A percentile compares a stretch with the other conserved stretches of the same genome.
These are phyloP conservation scores for Shinisaurus crocodilurus DNA, from an alignment of 2,113 vertebrate species.

Conservation along the genomic window DNA sequence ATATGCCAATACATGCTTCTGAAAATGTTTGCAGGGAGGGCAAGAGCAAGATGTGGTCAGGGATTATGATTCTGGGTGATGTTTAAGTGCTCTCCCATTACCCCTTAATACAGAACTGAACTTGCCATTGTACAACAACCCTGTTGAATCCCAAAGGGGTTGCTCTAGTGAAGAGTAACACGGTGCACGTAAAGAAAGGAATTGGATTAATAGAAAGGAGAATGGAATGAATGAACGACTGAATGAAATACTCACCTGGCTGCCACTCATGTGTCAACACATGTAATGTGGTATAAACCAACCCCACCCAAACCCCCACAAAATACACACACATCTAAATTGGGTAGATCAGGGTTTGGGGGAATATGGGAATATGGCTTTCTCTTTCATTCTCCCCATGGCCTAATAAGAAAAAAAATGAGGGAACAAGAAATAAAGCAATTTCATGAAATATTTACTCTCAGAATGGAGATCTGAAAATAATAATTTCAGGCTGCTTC, in stretches of 20 bases:
- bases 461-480: background rate
- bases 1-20: fast-evolving
- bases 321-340: background rate
- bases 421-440: background rate
- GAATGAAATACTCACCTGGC: background rate
- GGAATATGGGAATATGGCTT: background rate
- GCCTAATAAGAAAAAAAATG: background rate
- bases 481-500: background rate
- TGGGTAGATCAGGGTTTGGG: background rate
- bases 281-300: background rate
- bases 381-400: background rate
- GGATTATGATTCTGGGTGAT: fast-evolving
- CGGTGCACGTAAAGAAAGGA: background rate
- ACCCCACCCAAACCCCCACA: no score
- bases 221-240: background rate
- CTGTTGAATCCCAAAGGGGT: background rate
- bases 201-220: background rate
- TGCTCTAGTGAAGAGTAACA: background rate
- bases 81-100: fast-evolving
- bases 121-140: background rate
- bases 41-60: fast-evolving
- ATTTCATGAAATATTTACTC: background rate
- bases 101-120: background rate
- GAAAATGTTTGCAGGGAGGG: background rate
- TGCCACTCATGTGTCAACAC: background rate